Base-by-base conservation (phyloP, 2,888 invertebrate species). In the Panzeria rudis region DNA sequence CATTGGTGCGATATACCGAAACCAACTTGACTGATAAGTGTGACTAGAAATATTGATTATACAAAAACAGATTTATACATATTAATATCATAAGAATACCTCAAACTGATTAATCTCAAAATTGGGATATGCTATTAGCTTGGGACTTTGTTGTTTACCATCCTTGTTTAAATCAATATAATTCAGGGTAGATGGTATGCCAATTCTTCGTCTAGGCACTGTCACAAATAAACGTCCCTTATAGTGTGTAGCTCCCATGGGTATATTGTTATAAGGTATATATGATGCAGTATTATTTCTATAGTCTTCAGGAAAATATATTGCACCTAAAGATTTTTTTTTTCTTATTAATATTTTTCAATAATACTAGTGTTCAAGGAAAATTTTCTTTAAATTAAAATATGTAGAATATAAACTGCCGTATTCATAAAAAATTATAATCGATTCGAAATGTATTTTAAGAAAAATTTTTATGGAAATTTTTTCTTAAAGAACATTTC, bases 1-100 rank as follows among this genome's bases (percentile, higher is more conserved):
- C 94, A 13, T 94, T 93, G 0, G 96, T 94, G 56, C 97, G 93
- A 90, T 96, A 96, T 3, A 96, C 95, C 0, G 95, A 96, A 1
- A 95, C 94, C 11, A 96, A 89, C 50, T 89, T 29, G 2, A 88
- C 25, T 89, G 86, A 0, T 2, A 80, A 8, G 66, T 88, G 87
- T 17, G 88, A 73, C 77, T 86, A 54, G 6, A 80, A 75, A 20
- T 62, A 47, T 6, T n/a, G 3, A 47, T 20, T 47, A 15, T 32
- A 47, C 9, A 47, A 20, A 1, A n/a, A 20, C 32, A 32, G 1
- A 56, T 56, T 7, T 69, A 17, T n/a, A n/a, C n/a, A n/a, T 54
- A 0, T 17, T 23, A 72, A 0, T 15, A 52, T 69, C 29, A 32
- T 23, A 15, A 59, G 17, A 38, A 20, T 79, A 68, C 83, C 68